A percentile compares a stretch with the other conserved stretches of the same genome.
Evolutionary conservation across 2,797 vertebrate species (phyloP).

Genomic region (Pseudochaenichthys georgianus): DNA sequence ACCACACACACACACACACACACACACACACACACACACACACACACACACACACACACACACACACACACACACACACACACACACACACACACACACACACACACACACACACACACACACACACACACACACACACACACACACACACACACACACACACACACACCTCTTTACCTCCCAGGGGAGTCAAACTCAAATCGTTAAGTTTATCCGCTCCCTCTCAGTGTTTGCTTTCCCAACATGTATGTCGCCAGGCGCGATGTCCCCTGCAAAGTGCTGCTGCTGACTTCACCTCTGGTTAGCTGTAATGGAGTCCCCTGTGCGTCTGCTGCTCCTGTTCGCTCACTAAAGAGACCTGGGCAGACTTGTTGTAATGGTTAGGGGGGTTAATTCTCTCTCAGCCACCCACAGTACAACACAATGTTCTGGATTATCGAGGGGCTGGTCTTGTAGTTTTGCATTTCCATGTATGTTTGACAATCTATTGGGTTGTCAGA

Average conservation of each 20-base stretch:
- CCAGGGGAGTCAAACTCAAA: conserved; percentile 32
- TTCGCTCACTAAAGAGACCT: conserved; percentile 33
- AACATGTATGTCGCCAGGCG: conserved; percentile 59
- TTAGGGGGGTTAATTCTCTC: conserved; percentile 12
- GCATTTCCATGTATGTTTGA: conserved; percentile 38
- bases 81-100: too few relatives aligned
- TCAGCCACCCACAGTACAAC: conserved; percentile 8
- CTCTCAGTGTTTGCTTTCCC: conserved; percentile 60
- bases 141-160: neutral
- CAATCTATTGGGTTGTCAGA: neutral
- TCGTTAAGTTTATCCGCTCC: conserved; percentile 56
- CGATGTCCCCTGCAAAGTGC: conserved; percentile 43
- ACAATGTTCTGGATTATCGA: conserved; percentile 10
- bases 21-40: neutral
- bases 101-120: too few relatives aligned
- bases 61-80: too few relatives aligned
- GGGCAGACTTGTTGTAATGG: conserved; percentile 22
- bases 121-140: conserved; percentile 3
- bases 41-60: neutral
- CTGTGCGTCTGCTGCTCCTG: conserved; percentile 9
- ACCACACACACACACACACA: neutral
- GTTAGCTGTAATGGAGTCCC: conserved; percentile 41
- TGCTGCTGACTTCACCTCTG: conserved; percentile 36
- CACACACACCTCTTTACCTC: conserved; percentile 20
- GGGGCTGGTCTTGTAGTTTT: conserved; percentile 43